These are phyloP conservation scores for Burhinus bistriatus DNA, from an alignment of 2,113 vertebrate genomes.

Conservation along the genomic window DNA sequence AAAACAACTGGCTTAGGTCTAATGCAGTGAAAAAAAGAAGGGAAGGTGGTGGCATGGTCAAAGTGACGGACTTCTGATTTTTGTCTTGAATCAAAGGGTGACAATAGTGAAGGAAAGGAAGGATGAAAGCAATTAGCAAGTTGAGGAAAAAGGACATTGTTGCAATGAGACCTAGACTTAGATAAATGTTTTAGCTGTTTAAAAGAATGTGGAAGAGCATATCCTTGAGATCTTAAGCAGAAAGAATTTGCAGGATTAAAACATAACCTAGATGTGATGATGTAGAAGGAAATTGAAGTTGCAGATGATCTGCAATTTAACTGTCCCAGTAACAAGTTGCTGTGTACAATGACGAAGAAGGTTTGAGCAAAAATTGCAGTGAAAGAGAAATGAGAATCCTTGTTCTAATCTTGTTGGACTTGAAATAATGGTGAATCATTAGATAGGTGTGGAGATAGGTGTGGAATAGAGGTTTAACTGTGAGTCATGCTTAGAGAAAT, in stretches of 20 bases:
- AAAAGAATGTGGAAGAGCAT: background rate
- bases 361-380: background rate
- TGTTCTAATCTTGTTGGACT: background rate
- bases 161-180: background rate
- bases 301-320: background rate
- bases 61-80: background rate
- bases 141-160: background rate
- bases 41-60: background rate
- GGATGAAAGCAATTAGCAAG: background rate
- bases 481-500: background rate
- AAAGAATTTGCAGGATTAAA: background rate
- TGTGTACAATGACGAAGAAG: background rate
- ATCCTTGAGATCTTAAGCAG: background rate
- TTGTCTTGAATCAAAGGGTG: background rate
- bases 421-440: background rate
- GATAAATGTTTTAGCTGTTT: background rate
- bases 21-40: background rate
- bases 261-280: background rate
- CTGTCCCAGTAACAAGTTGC: background rate
- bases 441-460: background rate
- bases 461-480: background rate
- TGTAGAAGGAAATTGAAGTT: background rate
- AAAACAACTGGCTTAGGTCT: background rate
- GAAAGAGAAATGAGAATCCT: background rate
- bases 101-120: background rate